phyloP scores from a whole-genome alignment of 2,888 invertebrate genomes.

The Argynnis bischoffii region DNA sequence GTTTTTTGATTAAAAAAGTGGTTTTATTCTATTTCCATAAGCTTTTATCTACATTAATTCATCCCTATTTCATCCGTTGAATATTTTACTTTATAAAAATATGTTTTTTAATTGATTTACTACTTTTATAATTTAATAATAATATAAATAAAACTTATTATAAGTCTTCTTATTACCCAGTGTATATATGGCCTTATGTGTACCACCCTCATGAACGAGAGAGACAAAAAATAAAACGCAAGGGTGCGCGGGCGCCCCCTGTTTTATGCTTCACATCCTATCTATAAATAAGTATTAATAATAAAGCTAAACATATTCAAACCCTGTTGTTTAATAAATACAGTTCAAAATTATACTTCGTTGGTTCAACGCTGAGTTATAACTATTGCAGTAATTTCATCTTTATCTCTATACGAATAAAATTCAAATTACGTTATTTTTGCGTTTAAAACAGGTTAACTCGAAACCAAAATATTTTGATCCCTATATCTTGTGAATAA shows the following conservation, averaged over 20 bases:
- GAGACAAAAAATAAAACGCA: constrained; percentile 38
- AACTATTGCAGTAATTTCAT: background rate
- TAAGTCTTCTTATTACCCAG: background rate
- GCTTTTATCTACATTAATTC: too few species aligned
- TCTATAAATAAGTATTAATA: constrained; percentile 35
- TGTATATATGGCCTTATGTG: constrained; percentile 33
- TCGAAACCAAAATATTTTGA: constrained; percentile 7
- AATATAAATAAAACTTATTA: background rate
- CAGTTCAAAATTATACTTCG: background rate
- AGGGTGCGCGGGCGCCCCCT: constrained; percentile 52
- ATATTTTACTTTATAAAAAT: too few species aligned
- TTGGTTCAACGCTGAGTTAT: background rate
- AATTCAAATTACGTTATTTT: constrained; percentile 8
- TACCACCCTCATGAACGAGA: constrained; percentile 42
- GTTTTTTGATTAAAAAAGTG: too few species aligned
- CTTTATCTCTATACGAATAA: constrained; percentile 6
- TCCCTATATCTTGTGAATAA: background rate
- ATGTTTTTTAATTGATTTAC: too few species aligned
- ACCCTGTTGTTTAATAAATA: constrained; percentile 5
- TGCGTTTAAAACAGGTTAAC: background rate
- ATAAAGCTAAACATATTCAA: constrained; percentile 7
- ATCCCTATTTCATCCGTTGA: too few species aligned
- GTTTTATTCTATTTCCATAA: too few species aligned
- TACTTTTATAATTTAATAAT: too few species aligned
- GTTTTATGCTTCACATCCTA: constrained; percentile 37